Evolutionary conservation across 2,113 vertebrate genomes (phyloP).

Genomic region (Ondatra zibethicus): DNA sequence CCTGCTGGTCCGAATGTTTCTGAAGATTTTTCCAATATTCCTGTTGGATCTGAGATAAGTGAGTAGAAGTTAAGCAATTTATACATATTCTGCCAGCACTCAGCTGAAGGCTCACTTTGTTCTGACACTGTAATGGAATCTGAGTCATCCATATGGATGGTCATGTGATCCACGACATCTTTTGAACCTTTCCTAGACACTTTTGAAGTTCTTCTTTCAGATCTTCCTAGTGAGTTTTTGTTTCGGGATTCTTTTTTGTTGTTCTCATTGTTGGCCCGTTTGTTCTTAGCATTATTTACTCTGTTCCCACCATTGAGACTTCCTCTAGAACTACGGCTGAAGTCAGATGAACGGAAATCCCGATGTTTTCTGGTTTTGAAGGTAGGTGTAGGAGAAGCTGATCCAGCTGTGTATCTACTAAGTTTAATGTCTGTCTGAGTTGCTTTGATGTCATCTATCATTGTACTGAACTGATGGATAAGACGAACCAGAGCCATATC

Average conservation of each 20-base stretch:
- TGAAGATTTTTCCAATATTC: constrained; percentile 96
- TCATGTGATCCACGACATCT: constrained; percentile 97
- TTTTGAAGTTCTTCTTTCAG: constrained; percentile 96
- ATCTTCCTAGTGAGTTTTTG: constrained; percentile 93
- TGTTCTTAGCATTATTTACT: constrained; percentile 92
- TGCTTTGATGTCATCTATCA: constrained; percentile 99
- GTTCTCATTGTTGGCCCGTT: constrained; percentile 88
- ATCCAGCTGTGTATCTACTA: constrained; percentile 97
- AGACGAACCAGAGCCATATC: constrained; percentile 99
- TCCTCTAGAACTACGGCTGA: constrained; percentile 97
- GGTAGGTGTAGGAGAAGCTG: constrained; percentile 96
- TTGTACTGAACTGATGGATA: constrained; percentile 99
- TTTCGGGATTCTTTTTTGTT: constrained; percentile 93
- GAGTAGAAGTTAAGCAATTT: constrained; percentile 99
- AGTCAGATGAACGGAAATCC: constrained; percentile 96
- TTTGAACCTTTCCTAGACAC: constrained; percentile 97
- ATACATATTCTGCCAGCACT: constrained; percentile 99
- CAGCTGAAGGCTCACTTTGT: constrained; percentile 98
- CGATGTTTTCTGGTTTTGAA: constrained; percentile 96
- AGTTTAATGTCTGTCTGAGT: constrained; percentile 99
- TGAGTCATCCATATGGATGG: constrained; percentile 98
- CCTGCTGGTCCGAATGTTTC: constrained; percentile 92
- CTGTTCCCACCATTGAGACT: constrained; percentile 94
- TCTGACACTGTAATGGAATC: constrained; percentile 99
- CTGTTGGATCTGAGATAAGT: constrained; percentile 98